Conservation (phyloP, 2,888 invertebrate genomes). For the Epinotia brunnichana region DNA sequence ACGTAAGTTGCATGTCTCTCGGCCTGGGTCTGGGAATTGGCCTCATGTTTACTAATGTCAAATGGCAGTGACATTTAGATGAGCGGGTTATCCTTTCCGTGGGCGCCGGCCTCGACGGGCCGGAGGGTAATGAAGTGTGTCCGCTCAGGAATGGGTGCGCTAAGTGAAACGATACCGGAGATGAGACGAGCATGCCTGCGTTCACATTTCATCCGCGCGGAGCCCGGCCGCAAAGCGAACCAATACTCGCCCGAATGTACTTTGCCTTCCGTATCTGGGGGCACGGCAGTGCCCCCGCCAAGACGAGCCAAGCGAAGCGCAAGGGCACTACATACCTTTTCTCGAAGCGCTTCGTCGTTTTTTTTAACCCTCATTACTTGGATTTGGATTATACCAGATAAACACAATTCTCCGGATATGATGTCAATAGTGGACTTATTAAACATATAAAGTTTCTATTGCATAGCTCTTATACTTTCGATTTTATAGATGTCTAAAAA, state of each 20-base stretch:
- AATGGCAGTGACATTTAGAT: slow-evolving; percentile 47
- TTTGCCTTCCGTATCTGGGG: background rate
- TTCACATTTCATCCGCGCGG: slow-evolving; percentile 58
- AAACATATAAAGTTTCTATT: no score
- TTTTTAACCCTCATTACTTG: no score
- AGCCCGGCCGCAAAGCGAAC: slow-evolving; percentile 45
- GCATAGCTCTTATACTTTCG: no score
- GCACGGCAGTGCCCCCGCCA: no score
- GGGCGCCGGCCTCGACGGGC: slow-evolving; percentile 47
- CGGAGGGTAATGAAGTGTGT: slow-evolving; percentile 63
- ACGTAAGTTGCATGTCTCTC: slow-evolving; percentile 13
- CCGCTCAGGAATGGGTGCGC: slow-evolving; percentile 63
- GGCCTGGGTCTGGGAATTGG: slow-evolving; percentile 3
- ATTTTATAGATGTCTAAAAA: no score
- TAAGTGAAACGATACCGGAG: slow-evolving; percentile 75
- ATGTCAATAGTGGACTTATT: no score
- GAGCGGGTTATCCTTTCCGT: slow-evolving; percentile 52
- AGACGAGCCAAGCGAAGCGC: no score
- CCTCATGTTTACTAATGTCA: slow-evolving; percentile 42
- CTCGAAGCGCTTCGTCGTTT: no score
- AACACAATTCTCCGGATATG: no score
- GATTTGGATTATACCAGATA: no score
- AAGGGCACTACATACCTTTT: no score
- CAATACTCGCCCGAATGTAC: slow-evolving; percentile 34
- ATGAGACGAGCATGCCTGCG: slow-evolving; percentile 62